Percentiles rank a stretch among this genome's conserved stretches.
Evolutionary conservation across 2,888 invertebrate genomes (phyloP).

Genomic region (Odiellus spinosus): DNA sequence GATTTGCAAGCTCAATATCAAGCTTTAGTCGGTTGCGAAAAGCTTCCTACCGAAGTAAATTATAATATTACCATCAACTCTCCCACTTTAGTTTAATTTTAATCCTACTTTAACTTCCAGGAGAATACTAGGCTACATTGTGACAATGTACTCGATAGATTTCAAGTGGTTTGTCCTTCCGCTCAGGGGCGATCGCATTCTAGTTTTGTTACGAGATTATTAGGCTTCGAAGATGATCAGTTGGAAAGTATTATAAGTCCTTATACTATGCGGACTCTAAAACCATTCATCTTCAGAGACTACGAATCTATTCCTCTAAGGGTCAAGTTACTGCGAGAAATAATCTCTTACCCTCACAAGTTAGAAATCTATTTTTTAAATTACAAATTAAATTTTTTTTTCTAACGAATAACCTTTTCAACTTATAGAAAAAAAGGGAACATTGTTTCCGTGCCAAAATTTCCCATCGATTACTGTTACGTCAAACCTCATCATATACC

Average conservation of each 20-base stretch:
- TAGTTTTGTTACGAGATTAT: constrained; percentile 27
- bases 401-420: not conserved
- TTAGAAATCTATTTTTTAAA: not conserved
- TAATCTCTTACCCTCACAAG: constrained; percentile 33
- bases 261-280: constrained; percentile 43
- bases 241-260: constrained; percentile 31
- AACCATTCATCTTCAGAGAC: constrained; percentile 70
- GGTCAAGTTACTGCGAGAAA: constrained; percentile 50
- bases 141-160: no score
- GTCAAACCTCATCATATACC: constrained; percentile 74
- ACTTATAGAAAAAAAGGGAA: no score
- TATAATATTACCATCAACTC: no score
- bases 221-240: constrained; percentile 29
- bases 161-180: no score
- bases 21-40: no score
- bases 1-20: no score
- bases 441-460: constrained; percentile 25
- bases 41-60: no score
- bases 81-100: no score
- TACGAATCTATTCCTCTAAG: constrained; percentile 46
- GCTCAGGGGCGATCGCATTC: constrained; percentile 14
- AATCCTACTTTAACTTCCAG: no score
- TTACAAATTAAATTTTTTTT: not conserved
- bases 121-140: no score
- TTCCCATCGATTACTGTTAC: constrained; percentile 68